Evolutionary conservation across 2,888 invertebrate species (phyloP).

Genomic region (Rotaria magnacalcarata): DNA sequence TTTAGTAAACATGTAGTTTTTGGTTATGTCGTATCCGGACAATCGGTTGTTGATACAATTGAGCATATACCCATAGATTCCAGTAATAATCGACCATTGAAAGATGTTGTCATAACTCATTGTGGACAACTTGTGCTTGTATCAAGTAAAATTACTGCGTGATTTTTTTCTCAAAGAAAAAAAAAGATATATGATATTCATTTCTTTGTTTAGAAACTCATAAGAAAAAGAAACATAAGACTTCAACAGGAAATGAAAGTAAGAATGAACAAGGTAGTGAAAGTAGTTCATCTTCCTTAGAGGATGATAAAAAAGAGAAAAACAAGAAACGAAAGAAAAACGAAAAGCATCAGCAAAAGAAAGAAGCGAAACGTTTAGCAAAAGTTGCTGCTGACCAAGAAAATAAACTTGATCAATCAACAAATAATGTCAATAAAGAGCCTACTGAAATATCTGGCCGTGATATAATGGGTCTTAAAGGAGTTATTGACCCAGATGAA

Average conservation of each 20-base stretch:
- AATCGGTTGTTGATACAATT: slow-evolving; percentile 80
- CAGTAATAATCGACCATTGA: slow-evolving; percentile 72
- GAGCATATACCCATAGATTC: slow-evolving; percentile 83
- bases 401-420: neutral
- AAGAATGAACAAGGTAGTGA: neutral
- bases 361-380: slow-evolving; percentile 23
- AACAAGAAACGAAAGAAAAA: slow-evolving; percentile 22
- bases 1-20: slow-evolving; percentile 92
- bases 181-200: neutral
- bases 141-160: neutral
- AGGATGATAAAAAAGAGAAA: slow-evolving; percentile 5
- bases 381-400: neutral
- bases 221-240: slow-evolving; percentile 6
- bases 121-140: slow-evolving; percentile 83
- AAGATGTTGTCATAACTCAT: slow-evolving; percentile 73
- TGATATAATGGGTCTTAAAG: slow-evolving; percentile 22
- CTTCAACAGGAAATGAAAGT: neutral
- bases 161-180: neutral
- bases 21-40: slow-evolving; percentile 83
- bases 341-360: slow-evolving; percentile 31
- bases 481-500: slow-evolving; percentile 4
- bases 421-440: neutral
- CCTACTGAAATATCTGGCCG: neutral
- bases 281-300: neutral
- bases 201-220: neutral